Base-by-base conservation (phyloP, 2,113 vertebrate genomes). In the Zosterops lateralis region DNA sequence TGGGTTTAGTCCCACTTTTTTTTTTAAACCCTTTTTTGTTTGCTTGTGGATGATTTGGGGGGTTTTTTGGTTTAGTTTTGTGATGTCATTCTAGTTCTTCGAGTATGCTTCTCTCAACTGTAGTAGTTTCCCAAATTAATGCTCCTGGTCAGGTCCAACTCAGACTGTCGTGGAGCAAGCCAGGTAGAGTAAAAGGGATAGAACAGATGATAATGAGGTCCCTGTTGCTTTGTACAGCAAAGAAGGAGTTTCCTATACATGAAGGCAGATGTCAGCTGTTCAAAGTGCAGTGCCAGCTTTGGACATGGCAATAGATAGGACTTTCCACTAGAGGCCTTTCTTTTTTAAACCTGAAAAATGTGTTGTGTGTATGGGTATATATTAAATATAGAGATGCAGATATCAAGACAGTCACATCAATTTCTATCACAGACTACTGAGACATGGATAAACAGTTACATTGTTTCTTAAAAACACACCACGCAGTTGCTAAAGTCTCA, bases 191-290 rank as follows among this genome's bases (percentile, higher is more conserved):
- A 71, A 82, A 83, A 74, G 14, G 21, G 13, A 47, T 42, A 84
- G 84, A 91, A 76, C 9, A 13, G 7, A 36, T 25, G 14, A 50
- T 47, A 48, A 47, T 31, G n/a, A 84, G 42, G 12, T 54, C 57
- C 65, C 50, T 66, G 40, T 25, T 70, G 34, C 19, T 87, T 65
- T 68, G 7, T 44, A 70, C 24, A 84, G 34, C 3, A 12, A 72
- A 84, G 68, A 53, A 89, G 36, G 42, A 58, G 81, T 82, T 70
- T 82, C 58, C 62, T 87, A 31, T 11, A 26, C 0, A 0, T 45
- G 36, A 87, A 92, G 47, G 26, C 47, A 89, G 80, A 85, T 16
- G 13, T 53, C 89, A 93, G 78, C 62, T 74, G 78, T 44, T 85
- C 36, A 36, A 80, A 91, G 68, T 51, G 34, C 3, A 1, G 34